phyloP scores from a whole-genome alignment of 2,888 invertebrate genomes.

The Plagodis pulveraria region DNA sequence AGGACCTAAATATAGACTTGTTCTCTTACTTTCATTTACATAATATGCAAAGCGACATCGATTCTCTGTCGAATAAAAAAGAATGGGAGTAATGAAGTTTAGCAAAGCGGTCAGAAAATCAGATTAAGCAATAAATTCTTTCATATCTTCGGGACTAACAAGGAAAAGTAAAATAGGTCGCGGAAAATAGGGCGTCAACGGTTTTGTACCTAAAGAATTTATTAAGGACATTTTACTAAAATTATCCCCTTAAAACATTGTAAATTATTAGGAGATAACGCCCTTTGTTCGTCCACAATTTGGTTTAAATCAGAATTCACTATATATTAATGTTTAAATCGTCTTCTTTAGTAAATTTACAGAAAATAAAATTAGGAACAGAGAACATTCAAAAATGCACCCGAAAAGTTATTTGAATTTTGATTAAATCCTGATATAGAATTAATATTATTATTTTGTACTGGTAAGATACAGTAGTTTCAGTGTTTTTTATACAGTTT shows the following conservation, averaged over 20 bases:
- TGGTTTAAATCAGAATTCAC: conserved; percentile 20
- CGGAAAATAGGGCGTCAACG: conserved; percentile 39
- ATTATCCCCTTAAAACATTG: conserved; percentile 22
- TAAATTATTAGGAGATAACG: conserved; percentile 27
- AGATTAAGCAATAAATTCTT: conserved; percentile 53
- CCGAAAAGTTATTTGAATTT: no score
- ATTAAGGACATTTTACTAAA: conserved; percentile 23
- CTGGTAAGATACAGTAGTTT: no score
- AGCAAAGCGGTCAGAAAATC: conserved; percentile 44
- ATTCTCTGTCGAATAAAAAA: conserved; percentile 35
- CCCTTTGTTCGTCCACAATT: conserved; percentile 27
- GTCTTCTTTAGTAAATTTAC: no score
- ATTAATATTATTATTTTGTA: no score
- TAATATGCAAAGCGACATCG: neutral
- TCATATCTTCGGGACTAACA: conserved; percentile 46
- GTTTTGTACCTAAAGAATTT: conserved; percentile 23
- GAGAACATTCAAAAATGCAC: no score
- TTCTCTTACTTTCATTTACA: no score
- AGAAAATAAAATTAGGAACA: no score
- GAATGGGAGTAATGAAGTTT: conserved; percentile 47
- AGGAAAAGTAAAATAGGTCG: conserved; percentile 32
- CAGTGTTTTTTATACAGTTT: no score
- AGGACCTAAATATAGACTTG: no score
- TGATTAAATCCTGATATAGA: no score
- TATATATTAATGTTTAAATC: conserved; percentile 14